Evolutionary conservation across 2,113 vertebrate species (phyloP), one percentile per base, ranked within the genome.

Genomic region (Micromys minutus): DNA sequence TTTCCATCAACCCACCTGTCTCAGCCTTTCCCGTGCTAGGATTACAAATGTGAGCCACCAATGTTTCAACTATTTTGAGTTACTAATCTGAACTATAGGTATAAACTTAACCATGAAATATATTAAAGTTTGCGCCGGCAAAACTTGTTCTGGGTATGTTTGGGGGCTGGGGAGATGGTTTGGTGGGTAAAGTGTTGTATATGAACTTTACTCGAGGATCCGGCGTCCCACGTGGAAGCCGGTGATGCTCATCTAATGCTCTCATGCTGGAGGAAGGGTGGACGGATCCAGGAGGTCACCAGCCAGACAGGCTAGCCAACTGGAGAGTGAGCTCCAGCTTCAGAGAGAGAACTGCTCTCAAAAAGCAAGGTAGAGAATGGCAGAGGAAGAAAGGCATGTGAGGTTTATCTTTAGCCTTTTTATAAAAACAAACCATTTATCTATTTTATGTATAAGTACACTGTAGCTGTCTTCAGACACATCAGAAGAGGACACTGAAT

Each of bases 71-170:
- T 91, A 90, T 76, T 94, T 50, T 95, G 89, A 91, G 26, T 88
- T 97, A 84, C 67, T 94, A 42, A 90, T 84, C 57, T 85, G 29
- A 96, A 45, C 21, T 59, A 80, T 89, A 95, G 36, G 52, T 81
- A 92, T 71, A 92, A 7, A 87, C 3, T 16, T 90, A 87, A 86
- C 74, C 39, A 85, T 80, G n/a, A 95, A 93, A 61, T 85, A 86
- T 19, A 79, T 74, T 91, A 86, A 87, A 75, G 31, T 95, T 31
- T 45, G 4, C 85, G 39, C 81, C 55, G 93, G 87, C 74, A 94
- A 84, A 84, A 89, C 34, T 65, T 69, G 74, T 63, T 65, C 36
- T 81, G 59, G 87, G 6, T 42, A n/a, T 36, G 52, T 22, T 77
- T 90, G 36, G 47, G 45, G 21, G 47, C 45, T n/a, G 21, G 31